phyloP scores from a whole-genome alignment of 2,888 invertebrate species.

The Pandemis cinnamomeana region DNA sequence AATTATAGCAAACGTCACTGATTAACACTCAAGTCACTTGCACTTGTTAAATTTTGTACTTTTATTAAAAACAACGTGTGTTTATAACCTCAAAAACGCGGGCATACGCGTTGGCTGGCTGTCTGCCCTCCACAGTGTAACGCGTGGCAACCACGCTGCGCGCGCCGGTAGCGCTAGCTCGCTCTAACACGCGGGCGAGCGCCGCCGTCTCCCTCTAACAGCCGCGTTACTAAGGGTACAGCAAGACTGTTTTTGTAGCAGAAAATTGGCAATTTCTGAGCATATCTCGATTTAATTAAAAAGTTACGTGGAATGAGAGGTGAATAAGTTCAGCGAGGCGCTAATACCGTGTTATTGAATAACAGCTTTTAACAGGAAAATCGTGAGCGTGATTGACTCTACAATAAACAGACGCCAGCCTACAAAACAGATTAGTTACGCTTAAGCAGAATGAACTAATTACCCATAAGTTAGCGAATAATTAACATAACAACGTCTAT shows the following conservation, averaged over 20 bases:
- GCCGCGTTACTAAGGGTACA: slow-evolving; percentile 20
- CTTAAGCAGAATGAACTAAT: background rate
- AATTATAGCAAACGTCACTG: slow-evolving; percentile 36
- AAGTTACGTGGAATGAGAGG: background rate
- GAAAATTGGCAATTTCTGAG: background rate
- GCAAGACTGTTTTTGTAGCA: background rate
- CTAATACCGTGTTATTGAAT: no score
- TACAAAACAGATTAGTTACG: background rate
- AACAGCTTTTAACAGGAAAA: background rate
- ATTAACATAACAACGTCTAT: background rate
- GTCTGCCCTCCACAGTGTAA: slow-evolving; percentile 35
- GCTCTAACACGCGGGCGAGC: slow-evolving; percentile 41
- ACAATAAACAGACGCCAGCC: slow-evolving; percentile 1
- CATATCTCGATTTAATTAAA: background rate
- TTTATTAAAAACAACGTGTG: slow-evolving; percentile 42
- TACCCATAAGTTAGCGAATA: background rate
- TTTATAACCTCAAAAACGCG: slow-evolving; percentile 67
- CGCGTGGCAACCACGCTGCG: slow-evolving; percentile 70
- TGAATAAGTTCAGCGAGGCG: no score
- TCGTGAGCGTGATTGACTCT: background rate
- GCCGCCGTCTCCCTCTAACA: slow-evolving; percentile 49
- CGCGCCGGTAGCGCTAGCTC: slow-evolving; percentile 59
- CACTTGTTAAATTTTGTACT: slow-evolving; percentile 16
- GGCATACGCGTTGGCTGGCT: background rate
- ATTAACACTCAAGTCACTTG: slow-evolving; percentile 26